Conservation (phyloP, 2,113 vertebrate genomes). For the Trinectes maculatus region DNA sequence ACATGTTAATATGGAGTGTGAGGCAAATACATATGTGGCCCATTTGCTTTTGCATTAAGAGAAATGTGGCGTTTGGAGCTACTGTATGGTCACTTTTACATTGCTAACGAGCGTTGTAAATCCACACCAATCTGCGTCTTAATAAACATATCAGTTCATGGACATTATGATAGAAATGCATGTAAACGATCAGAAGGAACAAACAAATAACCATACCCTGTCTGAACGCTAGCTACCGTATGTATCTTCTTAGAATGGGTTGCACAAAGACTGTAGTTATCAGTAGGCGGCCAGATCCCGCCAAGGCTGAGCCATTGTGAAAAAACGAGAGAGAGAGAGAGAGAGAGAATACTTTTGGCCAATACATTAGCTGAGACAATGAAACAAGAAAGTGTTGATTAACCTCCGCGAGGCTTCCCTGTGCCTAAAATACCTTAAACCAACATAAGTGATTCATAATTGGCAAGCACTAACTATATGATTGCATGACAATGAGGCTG, state of each 20-base stretch:
- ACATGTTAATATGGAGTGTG: slow-evolving; percentile 57
- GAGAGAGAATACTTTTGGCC: slow-evolving; percentile 57
- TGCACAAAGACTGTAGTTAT: slow-evolving; percentile 77
- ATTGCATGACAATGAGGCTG: slow-evolving; percentile 75
- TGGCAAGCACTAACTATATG: slow-evolving; percentile 70
- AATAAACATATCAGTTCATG: slow-evolving; percentile 53
- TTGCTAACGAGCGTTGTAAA: slow-evolving; percentile 26
- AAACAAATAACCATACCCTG: slow-evolving; percentile 69
- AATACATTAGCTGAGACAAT: slow-evolving; percentile 73
- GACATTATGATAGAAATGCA: slow-evolving; percentile 65
- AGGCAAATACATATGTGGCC: slow-evolving; percentile 34
- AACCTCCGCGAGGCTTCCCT: slow-evolving; percentile 66
- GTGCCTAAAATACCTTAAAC: slow-evolving; percentile 65
- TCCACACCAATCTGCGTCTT: slow-evolving; percentile 37
- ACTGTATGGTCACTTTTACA: slow-evolving; percentile 34
- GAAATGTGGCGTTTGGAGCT: slow-evolving; percentile 43
- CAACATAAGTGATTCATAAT: slow-evolving; percentile 67
- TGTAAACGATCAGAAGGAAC: slow-evolving; percentile 70
- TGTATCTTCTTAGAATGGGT: slow-evolving; percentile 67
- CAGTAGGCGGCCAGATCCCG: slow-evolving; percentile 75
- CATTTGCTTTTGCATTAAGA: slow-evolving; percentile 29
- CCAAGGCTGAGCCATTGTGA: slow-evolving; percentile 73
- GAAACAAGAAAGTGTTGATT: slow-evolving; percentile 74
- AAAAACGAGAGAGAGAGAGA: slow-evolving; percentile 39
- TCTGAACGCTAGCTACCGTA: slow-evolving; percentile 71